phyloP scores from a whole-genome alignment of 1,140 invertebrate species.

The Caenorhabditis briggsae region DNA sequence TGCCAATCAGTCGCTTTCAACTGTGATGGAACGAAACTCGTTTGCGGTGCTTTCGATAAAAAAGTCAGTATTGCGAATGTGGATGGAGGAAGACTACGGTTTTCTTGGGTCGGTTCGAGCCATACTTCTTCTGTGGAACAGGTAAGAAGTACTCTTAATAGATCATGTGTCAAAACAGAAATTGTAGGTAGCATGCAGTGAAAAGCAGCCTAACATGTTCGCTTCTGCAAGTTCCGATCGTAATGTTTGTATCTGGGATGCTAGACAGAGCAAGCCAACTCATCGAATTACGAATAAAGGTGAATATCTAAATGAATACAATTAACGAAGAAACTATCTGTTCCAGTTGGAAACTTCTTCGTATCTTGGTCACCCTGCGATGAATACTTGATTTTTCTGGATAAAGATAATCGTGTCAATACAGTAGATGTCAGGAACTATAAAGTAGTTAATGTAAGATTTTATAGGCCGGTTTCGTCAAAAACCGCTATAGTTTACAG shows the following conservation, averaged over 20 bases:
- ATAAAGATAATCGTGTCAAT: constrained; percentile 52
- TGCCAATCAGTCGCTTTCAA: constrained; percentile 35
- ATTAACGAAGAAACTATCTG: too few relatives aligned
- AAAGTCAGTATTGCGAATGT: constrained; percentile 38
- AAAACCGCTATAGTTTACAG: constrained; percentile 2
- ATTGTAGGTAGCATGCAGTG: constrained; percentile 52
- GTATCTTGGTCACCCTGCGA: constrained; percentile 53
- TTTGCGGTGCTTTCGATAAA: constrained; percentile 34
- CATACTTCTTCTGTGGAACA: constrained; percentile 36
- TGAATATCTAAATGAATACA: background rate
- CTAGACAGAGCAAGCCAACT: constrained; percentile 48
- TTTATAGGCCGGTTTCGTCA: background rate
- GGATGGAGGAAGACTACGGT: constrained; percentile 22
- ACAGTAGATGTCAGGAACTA: constrained; percentile 38
- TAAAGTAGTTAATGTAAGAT: constrained; percentile 38
- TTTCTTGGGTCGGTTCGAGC: constrained; percentile 34
- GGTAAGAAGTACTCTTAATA: background rate
- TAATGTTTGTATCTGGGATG: constrained; percentile 56
- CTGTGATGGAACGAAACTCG: constrained; percentile 41
- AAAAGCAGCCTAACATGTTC: constrained; percentile 42
- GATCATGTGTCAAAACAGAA: background rate
- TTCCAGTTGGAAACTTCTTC: constrained; percentile 56
- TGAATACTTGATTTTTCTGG: constrained; percentile 42
- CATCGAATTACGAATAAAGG: constrained; percentile 44
- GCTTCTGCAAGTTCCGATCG: constrained; percentile 55